phyloP scores from a whole-genome alignment of 2,113 vertebrate species.

The Brachypodius melanocephalos region DNA sequence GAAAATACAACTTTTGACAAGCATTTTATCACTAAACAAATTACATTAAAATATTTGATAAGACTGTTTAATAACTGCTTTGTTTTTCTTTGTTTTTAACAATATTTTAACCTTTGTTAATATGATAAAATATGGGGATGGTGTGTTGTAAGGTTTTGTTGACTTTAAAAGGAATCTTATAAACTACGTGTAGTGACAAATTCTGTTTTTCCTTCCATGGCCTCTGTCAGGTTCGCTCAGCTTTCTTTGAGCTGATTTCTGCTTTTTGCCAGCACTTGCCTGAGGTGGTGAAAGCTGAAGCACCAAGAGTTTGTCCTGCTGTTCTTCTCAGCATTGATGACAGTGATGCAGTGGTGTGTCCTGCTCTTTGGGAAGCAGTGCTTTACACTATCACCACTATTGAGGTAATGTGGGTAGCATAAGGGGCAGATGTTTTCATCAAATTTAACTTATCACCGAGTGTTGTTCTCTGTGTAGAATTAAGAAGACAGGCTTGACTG shows the following conservation, averaged over 20 bases:
- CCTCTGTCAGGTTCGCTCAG: slow-evolving; percentile 83
- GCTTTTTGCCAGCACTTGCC: slow-evolving; percentile 84
- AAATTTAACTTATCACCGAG: not conserved
- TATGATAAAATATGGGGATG: not conserved
- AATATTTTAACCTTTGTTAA: not conserved
- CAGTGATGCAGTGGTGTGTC: slow-evolving; percentile 89
- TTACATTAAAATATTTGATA: not conserved
- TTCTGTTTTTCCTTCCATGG: not conserved
- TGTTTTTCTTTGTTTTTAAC: not conserved
- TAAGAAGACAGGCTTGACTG: not conserved
- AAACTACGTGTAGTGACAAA: not conserved
- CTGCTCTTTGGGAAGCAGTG: slow-evolving; percentile 90
- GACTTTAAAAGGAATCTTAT: not conserved
- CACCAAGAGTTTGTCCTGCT: slow-evolving; percentile 80
- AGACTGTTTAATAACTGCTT: not conserved
- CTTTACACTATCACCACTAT: slow-evolving; percentile 82
- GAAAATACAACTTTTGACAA: not conserved
- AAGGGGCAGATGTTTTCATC: not conserved
- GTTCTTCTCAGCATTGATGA: slow-evolving; percentile 92
- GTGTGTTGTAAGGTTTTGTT: rapidly evolving
- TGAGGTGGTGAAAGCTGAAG: slow-evolving; percentile 80
- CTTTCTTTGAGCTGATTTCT: slow-evolving; percentile 89
- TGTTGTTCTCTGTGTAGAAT: not conserved
- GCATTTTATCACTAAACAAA: not conserved
- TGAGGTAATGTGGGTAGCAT: slow-evolving; percentile 71